Percentiles rank a stretch among this genome's conserved stretches.
Evolutionary conservation across 92 coral and sea anemone species (phyloP).

Genomic region (Muricea muricata): DNA sequence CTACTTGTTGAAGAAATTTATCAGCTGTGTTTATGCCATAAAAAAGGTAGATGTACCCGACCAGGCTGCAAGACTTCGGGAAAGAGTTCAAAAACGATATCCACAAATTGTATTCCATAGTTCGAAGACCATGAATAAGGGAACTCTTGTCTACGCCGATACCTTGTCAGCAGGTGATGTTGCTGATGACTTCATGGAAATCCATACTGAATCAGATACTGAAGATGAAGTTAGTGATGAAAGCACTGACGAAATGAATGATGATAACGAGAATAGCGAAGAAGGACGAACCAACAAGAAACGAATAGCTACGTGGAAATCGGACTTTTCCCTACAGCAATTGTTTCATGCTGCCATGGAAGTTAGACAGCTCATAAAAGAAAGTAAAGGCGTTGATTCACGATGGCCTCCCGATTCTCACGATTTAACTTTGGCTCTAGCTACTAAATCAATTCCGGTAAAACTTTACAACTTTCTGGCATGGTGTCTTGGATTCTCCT

Average conservation of each 20-base stretch:
- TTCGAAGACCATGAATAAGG: slow-evolving; percentile 20
- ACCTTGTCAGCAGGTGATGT: slow-evolving; percentile 5
- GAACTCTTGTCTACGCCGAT: slow-evolving; percentile 14
- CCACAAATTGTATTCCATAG: slow-evolving; percentile 12
- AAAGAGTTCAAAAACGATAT: not conserved
- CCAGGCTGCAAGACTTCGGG: slow-evolving; percentile 8
- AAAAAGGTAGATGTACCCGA: not conserved
- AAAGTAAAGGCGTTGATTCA: not conserved
- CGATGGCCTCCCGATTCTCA: not conserved
- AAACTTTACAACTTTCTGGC: not conserved
- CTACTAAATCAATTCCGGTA: slow-evolving; percentile 1
- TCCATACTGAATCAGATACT: not conserved
- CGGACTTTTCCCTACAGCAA: not conserved
- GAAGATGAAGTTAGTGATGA: not conserved
- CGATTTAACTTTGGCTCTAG: not conserved
- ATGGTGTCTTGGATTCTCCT: slow-evolving; percentile 19
- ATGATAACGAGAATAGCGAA: not conserved
- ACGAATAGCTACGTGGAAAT: not conserved
- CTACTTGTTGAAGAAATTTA: slow-evolving; percentile 3
- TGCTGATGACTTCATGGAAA: not conserved
- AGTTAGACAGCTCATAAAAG: not conserved
- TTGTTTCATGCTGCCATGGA: slow-evolving; percentile 17
- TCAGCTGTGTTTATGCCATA: slow-evolving; percentile 15
- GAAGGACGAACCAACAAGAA: not conserved
- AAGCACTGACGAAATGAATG: not conserved